Base-by-base conservation (phyloP, 2,113 vertebrate species). In the Theristicus caerulescens region DNA sequence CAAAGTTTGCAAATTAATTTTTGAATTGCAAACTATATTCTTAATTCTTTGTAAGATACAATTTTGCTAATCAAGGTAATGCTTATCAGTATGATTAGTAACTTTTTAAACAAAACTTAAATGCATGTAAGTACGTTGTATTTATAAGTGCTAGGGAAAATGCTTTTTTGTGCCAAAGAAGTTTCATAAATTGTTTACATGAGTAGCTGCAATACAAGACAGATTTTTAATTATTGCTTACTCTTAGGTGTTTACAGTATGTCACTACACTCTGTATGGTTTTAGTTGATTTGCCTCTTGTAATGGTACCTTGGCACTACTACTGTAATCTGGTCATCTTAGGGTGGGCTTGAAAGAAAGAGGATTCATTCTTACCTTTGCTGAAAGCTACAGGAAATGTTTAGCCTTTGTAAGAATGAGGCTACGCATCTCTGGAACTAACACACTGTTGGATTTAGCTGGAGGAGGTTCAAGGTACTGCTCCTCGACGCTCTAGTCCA, bases 141-240 rank as follows among this genome's bases (percentile, higher is more conserved):
- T 84, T 96, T 96, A 88, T 91, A 95, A 96, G 80, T 89, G 93
- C 87, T 96, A 89, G 92, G 95, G 94, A 97, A 97, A 90, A 97
- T 92, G 96, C 97, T 97, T 96, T 97, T 96, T 97, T 98, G 98
- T 98, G 98, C 98, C 98, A 98, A 98, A 98, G 98, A 98, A 96
- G 72, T 98, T 98, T 98, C 97, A 94, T 97, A 97, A 76, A 87
- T 97, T 98, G 97, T 98, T 98, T 98, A 97, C 97, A 97, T 90
- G 64, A 95, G 84, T 97, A 94, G 92, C 88, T 95, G 95, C 94
- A 96, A 89, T 95, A 97, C 88, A 76, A 89, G 22, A 91, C 88
- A 90, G 78, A 93, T 94, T 93, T 95, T 86, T 40, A 93, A 91
- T 94, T 96, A 74, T 54, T 95, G 93, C 93, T 94, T 95, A 91